phyloP scores from a whole-genome alignment of 1,140 invertebrate genomes.

The Neuroterus valhalla region DNA sequence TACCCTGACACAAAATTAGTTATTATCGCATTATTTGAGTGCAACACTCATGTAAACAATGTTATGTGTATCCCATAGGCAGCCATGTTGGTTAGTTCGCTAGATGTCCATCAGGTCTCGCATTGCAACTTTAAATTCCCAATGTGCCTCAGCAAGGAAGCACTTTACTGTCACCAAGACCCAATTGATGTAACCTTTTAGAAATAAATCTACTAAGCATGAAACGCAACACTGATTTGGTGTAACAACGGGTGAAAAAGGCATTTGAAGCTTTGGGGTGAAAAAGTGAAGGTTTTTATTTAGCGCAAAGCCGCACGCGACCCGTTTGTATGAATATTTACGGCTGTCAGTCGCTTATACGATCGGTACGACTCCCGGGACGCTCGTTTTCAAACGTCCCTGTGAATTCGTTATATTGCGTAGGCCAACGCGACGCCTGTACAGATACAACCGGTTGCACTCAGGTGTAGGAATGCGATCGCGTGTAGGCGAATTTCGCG shows the following conservation, averaged over 20 bases:
- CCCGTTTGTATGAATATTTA: constrained; percentile 36
- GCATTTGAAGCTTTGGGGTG: background rate
- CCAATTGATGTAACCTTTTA: too few relatives aligned
- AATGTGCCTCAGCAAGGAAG: too few relatives aligned
- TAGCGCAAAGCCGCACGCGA: background rate
- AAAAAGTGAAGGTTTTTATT: background rate
- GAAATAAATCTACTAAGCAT: too few relatives aligned
- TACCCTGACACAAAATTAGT: too few relatives aligned
- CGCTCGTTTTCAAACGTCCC: constrained; percentile 46
- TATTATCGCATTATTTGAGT: too few relatives aligned
- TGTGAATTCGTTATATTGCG: constrained; percentile 37
- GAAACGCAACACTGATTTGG: too few relatives aligned
- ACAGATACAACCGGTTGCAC: constrained; percentile 28
- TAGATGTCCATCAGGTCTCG: too few relatives aligned
- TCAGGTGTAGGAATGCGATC: constrained; percentile 24
- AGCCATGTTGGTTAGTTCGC: too few relatives aligned
- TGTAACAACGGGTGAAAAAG: background rate
- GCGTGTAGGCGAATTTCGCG: constrained; percentile 25
- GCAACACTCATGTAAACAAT: too few relatives aligned
- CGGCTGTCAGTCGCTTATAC: constrained; percentile 47
- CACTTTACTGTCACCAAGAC: too few relatives aligned
- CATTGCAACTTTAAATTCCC: too few relatives aligned
- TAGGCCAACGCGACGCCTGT: constrained; percentile 31
- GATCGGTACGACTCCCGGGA: constrained; percentile 63
- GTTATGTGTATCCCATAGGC: too few relatives aligned